These are phyloP conservation scores for Gerris lacustris DNA, from an alignment of 2,888 invertebrate genomes.

Conservation along the genomic window DNA sequence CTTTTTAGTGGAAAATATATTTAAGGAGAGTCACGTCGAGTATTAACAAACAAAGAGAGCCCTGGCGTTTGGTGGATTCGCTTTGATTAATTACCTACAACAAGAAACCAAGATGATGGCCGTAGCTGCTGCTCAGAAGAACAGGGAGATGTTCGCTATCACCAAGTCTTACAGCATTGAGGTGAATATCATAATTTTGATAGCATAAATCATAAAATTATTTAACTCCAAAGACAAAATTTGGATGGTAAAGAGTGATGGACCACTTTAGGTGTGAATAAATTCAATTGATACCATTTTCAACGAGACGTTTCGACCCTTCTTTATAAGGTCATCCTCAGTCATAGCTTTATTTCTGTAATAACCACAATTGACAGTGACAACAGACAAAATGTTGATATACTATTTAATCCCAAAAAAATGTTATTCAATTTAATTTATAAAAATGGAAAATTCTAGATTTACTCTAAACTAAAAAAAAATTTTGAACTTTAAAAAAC, in stretches of 20 bases:
- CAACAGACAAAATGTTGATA: neutral
- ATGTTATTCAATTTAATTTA: too few species aligned
- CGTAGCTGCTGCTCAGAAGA: slow-evolving; percentile 84
- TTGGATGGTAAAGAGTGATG: too few species aligned
- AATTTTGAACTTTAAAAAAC: too few species aligned
- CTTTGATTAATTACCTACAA: slow-evolving; percentile 4
- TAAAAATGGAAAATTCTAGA: too few species aligned
- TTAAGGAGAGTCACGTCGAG: neutral
- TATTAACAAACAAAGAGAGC: neutral
- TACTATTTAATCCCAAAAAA: too few species aligned
- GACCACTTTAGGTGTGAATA: too few species aligned
- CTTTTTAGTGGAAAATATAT: neutral
- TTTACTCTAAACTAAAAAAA: too few species aligned
- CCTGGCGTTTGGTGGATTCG: slow-evolving; percentile 8
- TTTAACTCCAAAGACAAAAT: too few species aligned
- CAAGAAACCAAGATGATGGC: slow-evolving; percentile 46
- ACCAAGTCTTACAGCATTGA: slow-evolving; percentile 95
- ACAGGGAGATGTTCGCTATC: slow-evolving; percentile 92
- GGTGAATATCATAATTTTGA: slow-evolving; percentile 43
- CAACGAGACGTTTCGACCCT: too few species aligned
- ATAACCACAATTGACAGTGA: neutral
- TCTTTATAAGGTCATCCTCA: neutral
- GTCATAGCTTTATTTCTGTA: too few species aligned
- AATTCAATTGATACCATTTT: too few species aligned
- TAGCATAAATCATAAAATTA: neutral